Evolutionary conservation across 2,797 vertebrate species (phyloP).

Genomic region (Cottoperca gobio): DNA sequence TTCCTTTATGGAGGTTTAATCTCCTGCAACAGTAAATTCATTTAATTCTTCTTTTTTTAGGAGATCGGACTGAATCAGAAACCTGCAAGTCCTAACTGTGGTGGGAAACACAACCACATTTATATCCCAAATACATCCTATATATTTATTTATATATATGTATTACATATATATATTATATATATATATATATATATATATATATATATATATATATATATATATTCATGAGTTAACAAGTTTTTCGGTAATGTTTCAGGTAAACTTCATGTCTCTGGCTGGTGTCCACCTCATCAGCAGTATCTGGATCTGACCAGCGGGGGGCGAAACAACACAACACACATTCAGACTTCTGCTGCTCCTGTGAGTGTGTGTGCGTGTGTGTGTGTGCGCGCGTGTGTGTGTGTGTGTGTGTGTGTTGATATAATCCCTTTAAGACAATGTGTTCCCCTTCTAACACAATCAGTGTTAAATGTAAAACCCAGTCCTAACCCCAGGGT

Average conservation of each 20-base stretch:
- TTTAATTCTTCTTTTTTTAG: conserved; percentile 17
- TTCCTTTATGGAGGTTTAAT: too few species aligned
- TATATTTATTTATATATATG: too few species aligned
- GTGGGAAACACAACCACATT: too few species aligned
- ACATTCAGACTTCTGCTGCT: background rate
- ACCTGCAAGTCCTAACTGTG: background rate
- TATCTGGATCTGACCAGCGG: conserved; percentile 26
- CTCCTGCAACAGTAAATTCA: background rate
- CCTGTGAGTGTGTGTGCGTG: conserved; percentile 47
- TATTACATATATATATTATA: too few species aligned
- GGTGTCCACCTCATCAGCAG: conserved; percentile 27
- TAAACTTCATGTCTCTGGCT: background rate
- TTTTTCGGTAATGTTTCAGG: conserved; percentile 1
- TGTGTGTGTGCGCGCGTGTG: too few species aligned
- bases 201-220: too few species aligned
- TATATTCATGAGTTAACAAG: too few species aligned
- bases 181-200: too few species aligned
- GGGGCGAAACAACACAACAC: background rate
- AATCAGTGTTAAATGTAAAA: conserved; percentile 42
- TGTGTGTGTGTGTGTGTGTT: background rate
- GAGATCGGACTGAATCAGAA: background rate
- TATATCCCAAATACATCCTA: too few species aligned
- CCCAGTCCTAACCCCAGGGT: background rate
- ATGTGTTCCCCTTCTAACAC: conserved; percentile 44
- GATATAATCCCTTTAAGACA: conserved; percentile 23